Evolutionary conservation across 2,113 vertebrate genomes (phyloP), one percentile per base, ranked within the genome.

Genomic region (Archocentrus centrarchus): DNA sequence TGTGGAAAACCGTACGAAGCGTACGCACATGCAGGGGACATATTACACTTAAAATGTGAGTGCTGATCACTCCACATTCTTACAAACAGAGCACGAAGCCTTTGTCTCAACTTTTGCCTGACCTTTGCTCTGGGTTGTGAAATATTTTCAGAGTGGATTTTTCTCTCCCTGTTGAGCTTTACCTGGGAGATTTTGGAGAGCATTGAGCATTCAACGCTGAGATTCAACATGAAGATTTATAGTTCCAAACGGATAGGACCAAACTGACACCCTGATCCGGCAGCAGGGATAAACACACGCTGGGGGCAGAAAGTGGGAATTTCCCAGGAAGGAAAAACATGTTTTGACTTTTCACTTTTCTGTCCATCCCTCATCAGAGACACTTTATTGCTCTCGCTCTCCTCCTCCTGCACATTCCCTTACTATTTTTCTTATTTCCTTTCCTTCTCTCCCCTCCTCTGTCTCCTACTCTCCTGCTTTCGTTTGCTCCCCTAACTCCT

Each of bases 291-390:
- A 63, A 62, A 75, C 62, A 59, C 59, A 66, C 63, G 24, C 55
- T 4, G 27, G 68, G 75, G 63, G 79, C 10, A n/a, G 47, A 76
- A 30, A 73, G 58, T 62, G 47, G 58, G 84, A 55, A 64, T 66
- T 85, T 79, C 86, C 61, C 61, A 44, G 68, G 24, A 7, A 75
- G 55, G 66, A 73, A 55, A 81, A 81, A 83, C 81, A 61, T 57
- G 62, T 64, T 85, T 75, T 75, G 61, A 61, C 57, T 35, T 76
- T 81, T 80, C 59, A 75, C 75, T 73, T 78, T 39, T 30, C 44
- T 0, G 14, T 64, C 59, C 61, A 79, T 86, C 64, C 32, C 4
- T 83, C 59, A 30, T 66, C 84, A 66, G 59, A 82, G 59, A 10
- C 13, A 30, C 37, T 14, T 66, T 75, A 50, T 62, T 44, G 50